Evolutionary conservation across 2,888 invertebrate species (phyloP).

Genomic region (Andrena marginata): DNA sequence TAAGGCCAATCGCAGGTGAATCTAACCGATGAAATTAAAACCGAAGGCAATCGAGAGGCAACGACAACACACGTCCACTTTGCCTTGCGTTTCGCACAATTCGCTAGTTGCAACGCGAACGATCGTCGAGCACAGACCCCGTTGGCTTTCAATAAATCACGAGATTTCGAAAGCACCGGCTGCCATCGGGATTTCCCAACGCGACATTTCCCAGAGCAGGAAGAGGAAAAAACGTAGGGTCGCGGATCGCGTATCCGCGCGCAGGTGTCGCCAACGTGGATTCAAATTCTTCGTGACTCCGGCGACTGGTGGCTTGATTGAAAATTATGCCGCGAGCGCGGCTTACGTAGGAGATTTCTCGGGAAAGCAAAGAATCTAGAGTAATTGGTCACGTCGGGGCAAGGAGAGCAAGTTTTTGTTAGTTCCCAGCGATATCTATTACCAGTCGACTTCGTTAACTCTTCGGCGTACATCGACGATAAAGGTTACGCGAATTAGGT

Average conservation of each 20-base stretch:
- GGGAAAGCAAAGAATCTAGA: conserved; percentile 74
- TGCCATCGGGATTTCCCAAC: too few species aligned
- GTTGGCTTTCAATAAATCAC: conserved; percentile 2
- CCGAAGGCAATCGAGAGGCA: not conserved
- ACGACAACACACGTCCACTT: not conserved
- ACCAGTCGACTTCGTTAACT: conserved; percentile 22
- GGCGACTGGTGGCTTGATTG: not conserved
- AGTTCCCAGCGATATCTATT: conserved; percentile 49
- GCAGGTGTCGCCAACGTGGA: conserved; percentile 42
- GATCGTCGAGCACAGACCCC: not conserved
- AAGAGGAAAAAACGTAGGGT: not conserved
- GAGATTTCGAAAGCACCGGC: conserved; percentile 3
- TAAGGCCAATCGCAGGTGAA: too few species aligned
- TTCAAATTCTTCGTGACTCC: conserved; percentile 36
- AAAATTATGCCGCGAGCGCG: conserved; percentile 36
- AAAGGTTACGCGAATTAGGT: conserved; percentile 23
- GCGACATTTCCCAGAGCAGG: not conserved
- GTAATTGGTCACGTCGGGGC: conserved; percentile 73
- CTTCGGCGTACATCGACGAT: not conserved
- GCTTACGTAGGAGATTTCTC: conserved; percentile 49
- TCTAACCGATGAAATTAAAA: too few species aligned
- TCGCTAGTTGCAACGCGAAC: too few species aligned
- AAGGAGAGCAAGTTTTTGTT: conserved; percentile 76
- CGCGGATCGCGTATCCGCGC: not conserved
- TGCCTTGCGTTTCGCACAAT: not conserved